Evolutionary conservation across 2,113 vertebrate genomes (phyloP).

Genomic region (Chaenocephalus aceratus): DNA sequence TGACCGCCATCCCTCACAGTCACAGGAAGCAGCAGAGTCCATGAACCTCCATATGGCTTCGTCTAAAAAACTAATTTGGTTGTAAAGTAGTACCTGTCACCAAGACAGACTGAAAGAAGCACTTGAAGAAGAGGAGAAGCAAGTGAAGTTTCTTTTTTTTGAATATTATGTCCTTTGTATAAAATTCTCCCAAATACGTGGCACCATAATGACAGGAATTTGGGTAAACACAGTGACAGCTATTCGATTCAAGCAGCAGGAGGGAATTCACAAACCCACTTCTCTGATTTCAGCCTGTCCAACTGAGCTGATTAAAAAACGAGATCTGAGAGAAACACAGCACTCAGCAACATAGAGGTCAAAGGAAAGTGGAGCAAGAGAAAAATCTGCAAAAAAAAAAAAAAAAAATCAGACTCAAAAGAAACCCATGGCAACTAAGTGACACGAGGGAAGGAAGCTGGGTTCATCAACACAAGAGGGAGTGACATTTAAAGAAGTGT

Average conservation of each 20-base stretch:
- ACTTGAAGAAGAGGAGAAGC: neutral
- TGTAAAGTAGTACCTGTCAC: constrained; percentile 34
- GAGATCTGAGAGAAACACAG: constrained; percentile 49
- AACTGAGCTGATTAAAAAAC: constrained; percentile 47
- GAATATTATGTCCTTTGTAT: constrained; percentile 16
- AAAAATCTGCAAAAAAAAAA: constrained; percentile 26
- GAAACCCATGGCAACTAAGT: constrained; percentile 27
- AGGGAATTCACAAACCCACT: constrained; percentile 45
- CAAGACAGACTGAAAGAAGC: constrained; percentile 20
- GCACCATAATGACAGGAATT: constrained; percentile 7
- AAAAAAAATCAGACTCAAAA: constrained; percentile 14
- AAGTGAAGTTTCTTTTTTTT: neutral
- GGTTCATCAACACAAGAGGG: constrained; percentile 46
- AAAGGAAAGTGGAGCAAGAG: constrained; percentile 43
- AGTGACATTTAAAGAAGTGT: constrained; percentile 39
- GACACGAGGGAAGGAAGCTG: constrained; percentile 38
- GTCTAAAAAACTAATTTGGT: constrained; percentile 38
- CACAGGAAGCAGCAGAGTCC: constrained; percentile 41
- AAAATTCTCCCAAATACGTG: neutral
- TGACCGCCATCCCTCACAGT: constrained; percentile 48
- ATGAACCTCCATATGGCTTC: constrained; percentile 52
- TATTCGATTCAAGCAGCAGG: constrained; percentile 47
- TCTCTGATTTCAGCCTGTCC: constrained; percentile 49
- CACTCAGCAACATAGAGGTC: constrained; percentile 49
- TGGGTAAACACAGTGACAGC: constrained; percentile 38